A percentile compares a stretch with the other conserved stretches of the same genome.
phyloP scores from a whole-genome alignment of 2,797 vertebrate species.

The Lepus oiostolus region DNA sequence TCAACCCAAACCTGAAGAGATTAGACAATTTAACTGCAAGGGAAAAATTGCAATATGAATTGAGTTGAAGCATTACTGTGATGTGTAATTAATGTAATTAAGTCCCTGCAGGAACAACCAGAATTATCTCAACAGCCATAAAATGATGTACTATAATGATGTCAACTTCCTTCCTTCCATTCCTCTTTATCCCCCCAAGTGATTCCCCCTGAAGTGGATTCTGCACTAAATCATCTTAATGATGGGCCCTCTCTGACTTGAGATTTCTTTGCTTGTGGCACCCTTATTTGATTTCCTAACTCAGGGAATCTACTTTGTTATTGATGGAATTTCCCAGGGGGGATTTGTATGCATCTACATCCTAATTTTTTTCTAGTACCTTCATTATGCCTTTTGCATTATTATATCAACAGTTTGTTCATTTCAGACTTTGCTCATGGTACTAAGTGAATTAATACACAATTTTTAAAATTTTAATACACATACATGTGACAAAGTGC shows the following conservation, averaged over 20 bases:
- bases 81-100: slow-evolving; percentile 36
- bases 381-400: background rate
- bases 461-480: slow-evolving; percentile 43
- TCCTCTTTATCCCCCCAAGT: background rate
- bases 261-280: background rate
- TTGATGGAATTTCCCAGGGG: background rate
- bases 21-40: background rate
- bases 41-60: background rate
- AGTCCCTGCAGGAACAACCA: slow-evolving; percentile 2
- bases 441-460: background rate
- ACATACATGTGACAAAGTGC: background rate
- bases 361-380: slow-evolving; percentile 7
- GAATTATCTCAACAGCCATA: background rate
- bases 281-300: background rate
- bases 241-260: background rate
- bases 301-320: background rate
- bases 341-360: background rate
- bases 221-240: slow-evolving; percentile 31
- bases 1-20: background rate
- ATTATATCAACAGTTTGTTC: slow-evolving; percentile 15
- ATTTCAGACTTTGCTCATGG: slow-evolving; percentile 20
- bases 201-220: background rate
- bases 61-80: background rate
- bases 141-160: background rate
- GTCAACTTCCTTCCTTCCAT: background rate